Evolutionary conservation across 2,113 vertebrate genomes (phyloP).

Genomic region (Trinectes maculatus): DNA sequence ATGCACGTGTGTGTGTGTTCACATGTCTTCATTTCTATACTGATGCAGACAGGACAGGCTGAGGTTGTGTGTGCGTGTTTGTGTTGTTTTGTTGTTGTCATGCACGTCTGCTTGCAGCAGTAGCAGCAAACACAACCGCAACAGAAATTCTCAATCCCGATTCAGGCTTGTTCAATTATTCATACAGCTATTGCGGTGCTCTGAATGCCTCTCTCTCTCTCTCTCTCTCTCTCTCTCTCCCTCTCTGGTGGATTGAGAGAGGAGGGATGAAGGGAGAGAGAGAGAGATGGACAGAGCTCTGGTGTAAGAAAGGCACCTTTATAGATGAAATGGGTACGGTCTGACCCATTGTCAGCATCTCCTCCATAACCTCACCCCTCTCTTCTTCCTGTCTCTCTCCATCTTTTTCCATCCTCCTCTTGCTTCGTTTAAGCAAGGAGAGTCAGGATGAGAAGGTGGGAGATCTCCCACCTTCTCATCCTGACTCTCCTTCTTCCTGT

Average conservation of each 20-base stretch:
- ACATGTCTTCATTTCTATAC: neutral
- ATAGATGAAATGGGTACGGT: conserved; percentile 60
- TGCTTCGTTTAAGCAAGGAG: conserved; percentile 30
- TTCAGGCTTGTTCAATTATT: conserved; percentile 78
- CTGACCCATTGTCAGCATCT: conserved; percentile 22
- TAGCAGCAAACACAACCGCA: conserved; percentile 68
- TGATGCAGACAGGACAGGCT: conserved; percentile 18
- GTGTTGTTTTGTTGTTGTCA: conserved; percentile 54
- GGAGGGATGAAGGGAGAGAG: neutral
- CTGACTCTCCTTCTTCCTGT: neutral
- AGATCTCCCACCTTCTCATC: conserved; percentile 14
- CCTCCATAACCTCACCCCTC: conserved; percentile 18
- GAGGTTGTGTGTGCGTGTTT: conserved; percentile 24
- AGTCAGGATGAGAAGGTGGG: too few species aligned
- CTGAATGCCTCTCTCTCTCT: too few species aligned
- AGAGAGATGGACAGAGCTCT: neutral
- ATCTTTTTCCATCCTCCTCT: conserved; percentile 7
- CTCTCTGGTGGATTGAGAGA: too few species aligned
- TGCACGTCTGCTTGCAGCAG: conserved; percentile 40
- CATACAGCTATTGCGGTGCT: conserved; percentile 76
- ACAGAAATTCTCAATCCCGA: conserved; percentile 74
- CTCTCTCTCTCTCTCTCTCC: too few species aligned
- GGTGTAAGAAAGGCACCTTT: conserved; percentile 54
- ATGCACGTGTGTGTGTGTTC: neutral
- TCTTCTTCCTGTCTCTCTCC: conserved; percentile 6